Conservation (phyloP, 2,797 vertebrate species). For the Hipposideros larvatus region DNA sequence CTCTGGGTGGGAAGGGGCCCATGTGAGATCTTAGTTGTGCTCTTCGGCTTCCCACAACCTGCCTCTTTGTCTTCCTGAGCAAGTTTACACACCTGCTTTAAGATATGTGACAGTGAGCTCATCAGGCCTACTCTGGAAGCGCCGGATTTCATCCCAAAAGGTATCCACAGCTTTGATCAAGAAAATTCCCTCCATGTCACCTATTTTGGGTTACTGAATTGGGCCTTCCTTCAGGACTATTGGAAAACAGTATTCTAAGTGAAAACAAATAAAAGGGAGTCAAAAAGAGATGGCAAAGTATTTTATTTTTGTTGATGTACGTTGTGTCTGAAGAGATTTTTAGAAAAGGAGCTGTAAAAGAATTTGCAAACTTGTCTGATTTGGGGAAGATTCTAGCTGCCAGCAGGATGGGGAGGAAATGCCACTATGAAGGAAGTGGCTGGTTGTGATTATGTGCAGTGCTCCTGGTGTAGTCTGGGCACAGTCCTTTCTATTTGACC, state of each 20-base stretch:
- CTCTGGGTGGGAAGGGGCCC: too few relatives aligned
- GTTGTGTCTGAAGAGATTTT: neutral
- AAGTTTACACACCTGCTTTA: constrained; percentile 11
- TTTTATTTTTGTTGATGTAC: neutral
- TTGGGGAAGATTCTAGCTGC: neutral
- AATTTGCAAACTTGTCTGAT: neutral
- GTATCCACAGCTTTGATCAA: neutral
- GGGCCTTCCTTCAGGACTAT: neutral
- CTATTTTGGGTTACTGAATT: accelerated
- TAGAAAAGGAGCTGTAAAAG: neutral
- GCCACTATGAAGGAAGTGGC: neutral
- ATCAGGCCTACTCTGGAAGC: constrained; percentile 43
- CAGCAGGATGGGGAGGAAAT: neutral
- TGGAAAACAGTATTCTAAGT: neutral
- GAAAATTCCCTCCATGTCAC: constrained; percentile 10
- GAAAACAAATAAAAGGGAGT: neutral
- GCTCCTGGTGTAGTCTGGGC: neutral
- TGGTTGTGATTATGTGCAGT: too few relatives aligned
- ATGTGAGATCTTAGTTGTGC: neutral
- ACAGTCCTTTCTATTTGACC: neutral
- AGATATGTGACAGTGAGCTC: constrained; percentile 50
- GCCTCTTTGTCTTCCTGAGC: neutral
- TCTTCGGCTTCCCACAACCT: neutral
- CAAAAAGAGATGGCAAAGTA: neutral
- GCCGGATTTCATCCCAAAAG: constrained; percentile 52